Evolutionary conservation across 2,888 invertebrate species (phyloP), one percentile per base, ranked within the genome.

Genomic region (Pinctada fucata): DNA sequence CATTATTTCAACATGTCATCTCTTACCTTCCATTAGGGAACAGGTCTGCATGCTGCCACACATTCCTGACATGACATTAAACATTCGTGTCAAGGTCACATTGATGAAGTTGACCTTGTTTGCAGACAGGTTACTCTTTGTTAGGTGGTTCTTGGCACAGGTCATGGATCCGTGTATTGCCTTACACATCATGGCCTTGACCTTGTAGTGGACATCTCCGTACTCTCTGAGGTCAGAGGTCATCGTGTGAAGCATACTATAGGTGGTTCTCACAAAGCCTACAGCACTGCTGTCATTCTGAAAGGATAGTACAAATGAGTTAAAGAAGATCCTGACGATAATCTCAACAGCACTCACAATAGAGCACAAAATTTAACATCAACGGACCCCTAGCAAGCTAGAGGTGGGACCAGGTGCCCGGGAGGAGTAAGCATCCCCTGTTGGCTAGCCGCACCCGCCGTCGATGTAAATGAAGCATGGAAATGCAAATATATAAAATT

Each of bases 141-240:
- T 49, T 6, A 75, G 66, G 10, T 71, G 50, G n/a, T 79, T 52
- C 48, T 52, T n/a, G 16, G 74, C 16, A 75, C 79, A 79, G n/a
- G 58, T 47, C 58, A 50, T 72, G 5, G 75, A 52, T 64, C 75
- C 66, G 2, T 66, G 48, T 6, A 67, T 47, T 2, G 48, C 16
- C 2, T 50, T 16, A 63, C 79, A 79, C 47, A 69, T 49, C 48
- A 75, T 50, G 58, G 69, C 52, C 67, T 79, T 79, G 48, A 75
- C 72, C 66, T 79, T 79, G 13, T 63, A 47, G 13, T 79, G 52
- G 6, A 58, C 65, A 45, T 58, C 75, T 5, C 49, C 48, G 52
- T 52, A 64, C n/a, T 75, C 75, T 50, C 47, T 66, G 16, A 66
- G 10, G 10, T 66, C 74, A 8, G 63, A 16, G 10, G 74, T 74